These are phyloP conservation scores for Megalurothrips usitatus DNA, from an alignment of 2,888 invertebrate species.

Conservation along the genomic window DNA sequence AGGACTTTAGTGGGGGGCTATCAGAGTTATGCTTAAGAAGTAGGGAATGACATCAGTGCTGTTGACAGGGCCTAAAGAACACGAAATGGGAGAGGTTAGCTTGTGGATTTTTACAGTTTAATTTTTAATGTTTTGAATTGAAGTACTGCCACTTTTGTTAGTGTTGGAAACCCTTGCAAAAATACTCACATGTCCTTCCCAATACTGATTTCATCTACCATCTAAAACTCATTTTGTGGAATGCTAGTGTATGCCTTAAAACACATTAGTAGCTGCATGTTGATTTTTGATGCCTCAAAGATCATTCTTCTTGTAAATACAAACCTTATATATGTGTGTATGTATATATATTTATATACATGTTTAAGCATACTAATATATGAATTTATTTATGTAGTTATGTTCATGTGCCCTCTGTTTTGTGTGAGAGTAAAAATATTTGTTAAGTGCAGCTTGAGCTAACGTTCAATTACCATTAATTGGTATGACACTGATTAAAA, in stretches of 20 bases:
- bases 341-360: not conserved
- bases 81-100: too few relatives aligned
- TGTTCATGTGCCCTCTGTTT: not conserved
- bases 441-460: not conserved
- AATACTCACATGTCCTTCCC: not conserved
- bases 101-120: too few relatives aligned
- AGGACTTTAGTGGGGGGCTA: too few relatives aligned
- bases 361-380: not conserved
- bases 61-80: too few relatives aligned
- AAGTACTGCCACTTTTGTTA: not conserved
- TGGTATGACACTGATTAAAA: not conserved
- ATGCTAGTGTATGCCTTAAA: too few relatives aligned
- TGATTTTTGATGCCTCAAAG: too few relatives aligned
- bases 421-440: not conserved
- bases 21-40: too few relatives aligned
- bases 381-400: constrained; percentile 9
- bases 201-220: too few relatives aligned
- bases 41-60: too few relatives aligned
- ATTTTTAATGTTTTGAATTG: too few relatives aligned
- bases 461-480: not conserved
- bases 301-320: not conserved
- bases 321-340: not conserved
- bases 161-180: not conserved
- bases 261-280: too few relatives aligned
- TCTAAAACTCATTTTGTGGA: too few relatives aligned